A percentile compares a stretch with the other conserved stretches of the same genome.
phyloP scores from a whole-genome alignment of 2,888 invertebrate genomes.

The Hypomecis punctinalis region DNA sequence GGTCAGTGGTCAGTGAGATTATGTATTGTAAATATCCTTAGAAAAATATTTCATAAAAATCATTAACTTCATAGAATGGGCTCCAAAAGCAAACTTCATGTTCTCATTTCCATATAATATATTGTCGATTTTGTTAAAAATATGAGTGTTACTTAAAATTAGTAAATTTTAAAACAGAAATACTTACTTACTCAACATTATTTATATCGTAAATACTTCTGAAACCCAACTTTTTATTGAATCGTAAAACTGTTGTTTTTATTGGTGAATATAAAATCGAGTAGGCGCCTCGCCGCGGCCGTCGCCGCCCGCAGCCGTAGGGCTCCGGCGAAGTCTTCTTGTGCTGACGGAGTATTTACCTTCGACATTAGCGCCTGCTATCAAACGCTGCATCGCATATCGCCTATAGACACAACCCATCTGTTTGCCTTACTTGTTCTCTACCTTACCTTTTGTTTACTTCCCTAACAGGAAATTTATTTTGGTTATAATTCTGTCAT shows the following conservation, averaged over 20 bases:
- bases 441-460: constrained; percentile 74
- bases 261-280: constrained; percentile 14
- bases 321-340: constrained; percentile 26
- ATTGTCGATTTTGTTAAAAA: no score
- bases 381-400: constrained; percentile 77
- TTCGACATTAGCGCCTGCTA: constrained; percentile 74
- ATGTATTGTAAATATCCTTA: no score
- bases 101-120: no score
- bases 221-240: constrained; percentile 13
- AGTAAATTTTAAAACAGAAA: no score
- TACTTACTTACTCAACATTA: background rate
- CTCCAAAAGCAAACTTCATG: no score
- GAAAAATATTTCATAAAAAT: no score
- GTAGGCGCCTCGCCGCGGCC: constrained; percentile 20
- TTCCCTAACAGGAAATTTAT: constrained; percentile 82
- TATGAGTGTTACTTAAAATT: no score
- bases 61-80: no score
- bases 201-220: background rate
- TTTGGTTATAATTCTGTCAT: constrained; percentile 83
- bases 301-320: constrained; percentile 2
- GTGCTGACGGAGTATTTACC: constrained; percentile 54
- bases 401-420: constrained; percentile 73
- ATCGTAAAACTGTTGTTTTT: constrained; percentile 20
- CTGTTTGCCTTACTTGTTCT: constrained; percentile 74
- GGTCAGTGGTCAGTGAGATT: no score